A percentile compares a stretch with the other conserved stretches of the same genome.
phyloP scores from a whole-genome alignment of 2,113 vertebrate species.

The Beaufortia kweichowensis region DNA sequence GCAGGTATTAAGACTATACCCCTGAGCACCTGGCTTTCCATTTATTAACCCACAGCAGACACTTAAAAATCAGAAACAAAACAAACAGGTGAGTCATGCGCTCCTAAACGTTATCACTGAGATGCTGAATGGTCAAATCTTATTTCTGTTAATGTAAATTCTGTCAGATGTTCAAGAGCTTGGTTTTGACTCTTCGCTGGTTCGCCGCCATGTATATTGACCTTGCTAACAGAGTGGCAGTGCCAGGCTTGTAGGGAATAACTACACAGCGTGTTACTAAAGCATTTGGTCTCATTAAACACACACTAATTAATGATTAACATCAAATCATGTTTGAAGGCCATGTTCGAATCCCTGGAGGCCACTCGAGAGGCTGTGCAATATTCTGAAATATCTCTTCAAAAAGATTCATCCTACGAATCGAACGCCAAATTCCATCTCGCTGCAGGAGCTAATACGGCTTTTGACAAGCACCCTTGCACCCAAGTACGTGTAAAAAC shows the following conservation, averaged over 20 bases:
- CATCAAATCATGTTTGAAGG: slow-evolving; percentile 47
- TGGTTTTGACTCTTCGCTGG: background rate
- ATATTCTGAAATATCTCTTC: slow-evolving; percentile 32
- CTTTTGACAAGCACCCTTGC: slow-evolving; percentile 5
- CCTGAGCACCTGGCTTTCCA: slow-evolving; percentile 39
- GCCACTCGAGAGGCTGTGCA: slow-evolving; percentile 10
- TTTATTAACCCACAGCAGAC: slow-evolving; percentile 42
- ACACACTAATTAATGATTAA: slow-evolving; percentile 55
- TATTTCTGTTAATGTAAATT: background rate
- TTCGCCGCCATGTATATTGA: slow-evolving; percentile 15
- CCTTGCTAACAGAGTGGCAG: slow-evolving; percentile 21
- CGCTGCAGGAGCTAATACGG: background rate
- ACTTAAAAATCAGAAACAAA: slow-evolving; percentile 25
- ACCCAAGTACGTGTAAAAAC: background rate
- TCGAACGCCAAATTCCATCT: background rate
- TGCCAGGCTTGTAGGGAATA: slow-evolving; percentile 31
- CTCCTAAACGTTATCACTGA: background rate
- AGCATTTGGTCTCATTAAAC: slow-evolving; percentile 54
- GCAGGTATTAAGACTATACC: slow-evolving; percentile 26
- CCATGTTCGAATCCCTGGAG: slow-evolving; percentile 40
- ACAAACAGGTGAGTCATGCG: slow-evolving; percentile 39
- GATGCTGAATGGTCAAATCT: background rate
- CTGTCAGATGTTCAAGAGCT: background rate
- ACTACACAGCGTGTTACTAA: slow-evolving; percentile 28
- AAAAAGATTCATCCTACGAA: background rate